Evolutionary conservation across 2,888 invertebrate species (phyloP).

Genomic region (Apantesis nais): DNA sequence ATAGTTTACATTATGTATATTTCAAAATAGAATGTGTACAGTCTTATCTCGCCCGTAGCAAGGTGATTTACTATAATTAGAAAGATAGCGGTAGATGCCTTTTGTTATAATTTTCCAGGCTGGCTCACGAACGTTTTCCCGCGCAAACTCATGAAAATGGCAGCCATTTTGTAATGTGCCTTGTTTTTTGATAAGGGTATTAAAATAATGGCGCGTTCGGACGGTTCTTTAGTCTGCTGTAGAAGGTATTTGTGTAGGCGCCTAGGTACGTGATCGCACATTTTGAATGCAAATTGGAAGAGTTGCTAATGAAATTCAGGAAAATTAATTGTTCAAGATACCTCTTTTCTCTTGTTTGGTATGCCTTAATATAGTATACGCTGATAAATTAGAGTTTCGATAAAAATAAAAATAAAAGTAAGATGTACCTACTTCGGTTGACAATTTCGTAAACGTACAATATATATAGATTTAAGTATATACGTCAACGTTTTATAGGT

Average conservation of each 20-base stretch:
- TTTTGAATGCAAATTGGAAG: slow-evolving; percentile 79
- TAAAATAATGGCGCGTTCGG: slow-evolving; percentile 82
- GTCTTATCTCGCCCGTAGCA: slow-evolving; percentile 84
- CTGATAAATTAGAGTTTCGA: slow-evolving; percentile 18
- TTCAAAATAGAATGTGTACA: slow-evolving; percentile 66
- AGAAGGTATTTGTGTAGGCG: slow-evolving; percentile 70
- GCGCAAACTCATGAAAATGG: slow-evolving; percentile 83
- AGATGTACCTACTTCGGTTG: not conserved
- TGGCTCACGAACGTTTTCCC: slow-evolving; percentile 81
- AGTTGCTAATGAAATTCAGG: slow-evolving; percentile 77
- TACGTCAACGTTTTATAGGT: slow-evolving; percentile 12
- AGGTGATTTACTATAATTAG: slow-evolving; percentile 86
- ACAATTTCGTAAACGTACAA: slow-evolving; percentile 4
- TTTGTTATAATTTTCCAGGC: slow-evolving; percentile 86
- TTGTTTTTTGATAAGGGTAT: slow-evolving; percentile 86
- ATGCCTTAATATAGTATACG: slow-evolving; percentile 26
- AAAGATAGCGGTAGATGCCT: slow-evolving; percentile 86
- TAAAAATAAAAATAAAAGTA: not conserved
- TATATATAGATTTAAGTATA: not conserved
- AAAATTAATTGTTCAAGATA: slow-evolving; percentile 58
- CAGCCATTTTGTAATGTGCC: slow-evolving; percentile 85
- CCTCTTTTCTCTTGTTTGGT: slow-evolving; percentile 45
- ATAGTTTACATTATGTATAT: slow-evolving; percentile 27
- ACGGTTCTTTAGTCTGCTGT: slow-evolving; percentile 74
- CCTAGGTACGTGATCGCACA: slow-evolving; percentile 78